phyloP scores from a whole-genome alignment of 2,888 invertebrate species.

The Omphaloscelis lunosa region DNA sequence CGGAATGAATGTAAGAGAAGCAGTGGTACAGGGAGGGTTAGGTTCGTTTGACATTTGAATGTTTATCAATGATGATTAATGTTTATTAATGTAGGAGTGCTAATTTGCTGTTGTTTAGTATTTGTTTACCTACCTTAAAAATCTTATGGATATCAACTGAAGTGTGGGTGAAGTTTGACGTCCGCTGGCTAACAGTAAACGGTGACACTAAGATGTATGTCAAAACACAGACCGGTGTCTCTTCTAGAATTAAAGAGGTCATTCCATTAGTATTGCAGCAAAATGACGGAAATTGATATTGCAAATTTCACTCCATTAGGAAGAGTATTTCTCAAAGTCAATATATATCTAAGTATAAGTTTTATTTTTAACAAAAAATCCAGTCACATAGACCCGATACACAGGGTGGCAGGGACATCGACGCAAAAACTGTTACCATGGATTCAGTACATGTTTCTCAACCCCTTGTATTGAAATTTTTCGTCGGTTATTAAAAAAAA shows the following conservation, averaged over 20 bases:
- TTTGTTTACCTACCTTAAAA: not conserved
- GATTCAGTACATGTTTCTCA: too few species aligned
- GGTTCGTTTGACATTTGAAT: too few species aligned
- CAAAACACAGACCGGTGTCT: not conserved
- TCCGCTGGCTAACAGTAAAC: not conserved
- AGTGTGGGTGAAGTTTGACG: not conserved
- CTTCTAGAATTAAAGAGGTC: not conserved
- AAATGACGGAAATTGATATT: not conserved
- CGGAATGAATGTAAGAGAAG: not conserved
- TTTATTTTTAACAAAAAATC: not conserved
- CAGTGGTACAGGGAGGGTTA: not conserved
- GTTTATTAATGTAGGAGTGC: too few species aligned
- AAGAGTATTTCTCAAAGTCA: not conserved
- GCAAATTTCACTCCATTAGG: not conserved
- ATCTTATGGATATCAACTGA: too few species aligned
- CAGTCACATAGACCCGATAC: not conserved
- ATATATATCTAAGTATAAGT: too few species aligned
- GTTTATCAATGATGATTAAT: too few species aligned
- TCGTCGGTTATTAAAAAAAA: too few species aligned
- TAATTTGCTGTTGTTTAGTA: not conserved
- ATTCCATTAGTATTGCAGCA: not conserved
- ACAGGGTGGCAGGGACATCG: too few species aligned
- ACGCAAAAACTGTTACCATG: too few species aligned
- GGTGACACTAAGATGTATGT: not conserved
- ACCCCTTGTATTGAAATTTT: too few species aligned